phyloP scores from a whole-genome alignment of 2,113 vertebrate genomes.

The Rhombomys opimus region DNA sequence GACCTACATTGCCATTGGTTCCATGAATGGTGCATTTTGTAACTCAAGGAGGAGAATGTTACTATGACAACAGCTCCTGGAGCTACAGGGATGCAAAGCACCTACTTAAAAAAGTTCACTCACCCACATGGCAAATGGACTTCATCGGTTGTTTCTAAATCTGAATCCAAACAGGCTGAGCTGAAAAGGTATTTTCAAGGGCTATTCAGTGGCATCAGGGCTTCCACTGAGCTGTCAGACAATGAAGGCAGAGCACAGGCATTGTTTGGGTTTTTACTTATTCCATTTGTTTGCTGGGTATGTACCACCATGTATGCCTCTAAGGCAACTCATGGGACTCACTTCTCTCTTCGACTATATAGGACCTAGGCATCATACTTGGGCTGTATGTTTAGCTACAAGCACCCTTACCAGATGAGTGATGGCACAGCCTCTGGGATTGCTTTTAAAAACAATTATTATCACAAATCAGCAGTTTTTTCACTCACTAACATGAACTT shows the following conservation, averaged over 20 bases:
- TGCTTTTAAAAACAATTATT: slow-evolving; percentile 27
- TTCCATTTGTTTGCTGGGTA: neutral
- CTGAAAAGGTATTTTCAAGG: slow-evolving; percentile 46
- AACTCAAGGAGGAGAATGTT: slow-evolving; percentile 76
- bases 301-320: neutral
- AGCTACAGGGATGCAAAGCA: slow-evolving; percentile 79
- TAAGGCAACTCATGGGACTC: neutral
- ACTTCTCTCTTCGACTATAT: neutral
- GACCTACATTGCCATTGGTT: slow-evolving; percentile 71
- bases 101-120: slow-evolving; percentile 77
- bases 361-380: neutral
- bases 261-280: neutral
- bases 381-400: neutral
- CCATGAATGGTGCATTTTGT: slow-evolving; percentile 66
- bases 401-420: neutral
- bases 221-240: neutral
- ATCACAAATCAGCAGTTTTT: neutral
- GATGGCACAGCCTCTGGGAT: neutral
- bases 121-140: slow-evolving; percentile 80
- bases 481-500: neutral
- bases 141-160: slow-evolving; percentile 76
- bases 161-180: slow-evolving; percentile 70
- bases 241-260: neutral
- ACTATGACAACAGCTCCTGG: slow-evolving; percentile 81
- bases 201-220: neutral